A percentile compares a stretch with the other conserved stretches of the same genome.
phyloP scores from a whole-genome alignment of 2,113 vertebrate genomes.

The Echinops telfairi region DNA sequence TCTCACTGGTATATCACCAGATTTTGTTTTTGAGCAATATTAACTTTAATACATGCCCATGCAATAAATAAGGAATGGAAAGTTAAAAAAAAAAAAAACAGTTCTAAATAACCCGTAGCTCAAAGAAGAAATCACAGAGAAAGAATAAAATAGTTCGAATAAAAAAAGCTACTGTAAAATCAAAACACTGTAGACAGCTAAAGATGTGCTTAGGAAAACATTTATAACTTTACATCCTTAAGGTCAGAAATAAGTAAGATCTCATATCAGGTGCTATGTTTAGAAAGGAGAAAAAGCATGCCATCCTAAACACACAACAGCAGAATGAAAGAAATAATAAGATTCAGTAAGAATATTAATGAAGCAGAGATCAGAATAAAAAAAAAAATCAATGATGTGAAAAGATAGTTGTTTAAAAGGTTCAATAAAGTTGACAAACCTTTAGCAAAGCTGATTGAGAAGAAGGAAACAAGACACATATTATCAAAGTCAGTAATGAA shows the following conservation, averaged over 20 bases:
- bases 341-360: slow-evolving; percentile 23
- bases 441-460: not conserved
- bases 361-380: slow-evolving; percentile 28
- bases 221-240: not conserved
- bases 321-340: not conserved
- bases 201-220: not conserved
- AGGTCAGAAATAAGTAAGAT: not conserved
- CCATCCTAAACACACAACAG: slow-evolving; percentile 9
- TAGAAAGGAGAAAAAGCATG: slow-evolving; percentile 26
- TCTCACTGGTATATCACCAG: not conserved
- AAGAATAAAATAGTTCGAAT: too few species aligned
- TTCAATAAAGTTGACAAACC: slow-evolving; percentile 61
- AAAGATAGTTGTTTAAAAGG: slow-evolving; percentile 47
- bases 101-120: too few species aligned
- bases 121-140: too few species aligned
- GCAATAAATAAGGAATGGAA: not conserved
- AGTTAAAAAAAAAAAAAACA: not conserved
- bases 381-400: slow-evolving; percentile 57
- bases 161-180: too few species aligned
- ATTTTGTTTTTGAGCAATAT: not conserved
- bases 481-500: slow-evolving; percentile 50
- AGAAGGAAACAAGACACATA: slow-evolving; percentile 31
- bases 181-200: too few species aligned
- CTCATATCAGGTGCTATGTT: not conserved
- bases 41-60: not conserved